These are phyloP conservation scores for Triplophysa tibetana DNA, from an alignment of 2,113 vertebrate genomes.

Conservation along the genomic window DNA sequence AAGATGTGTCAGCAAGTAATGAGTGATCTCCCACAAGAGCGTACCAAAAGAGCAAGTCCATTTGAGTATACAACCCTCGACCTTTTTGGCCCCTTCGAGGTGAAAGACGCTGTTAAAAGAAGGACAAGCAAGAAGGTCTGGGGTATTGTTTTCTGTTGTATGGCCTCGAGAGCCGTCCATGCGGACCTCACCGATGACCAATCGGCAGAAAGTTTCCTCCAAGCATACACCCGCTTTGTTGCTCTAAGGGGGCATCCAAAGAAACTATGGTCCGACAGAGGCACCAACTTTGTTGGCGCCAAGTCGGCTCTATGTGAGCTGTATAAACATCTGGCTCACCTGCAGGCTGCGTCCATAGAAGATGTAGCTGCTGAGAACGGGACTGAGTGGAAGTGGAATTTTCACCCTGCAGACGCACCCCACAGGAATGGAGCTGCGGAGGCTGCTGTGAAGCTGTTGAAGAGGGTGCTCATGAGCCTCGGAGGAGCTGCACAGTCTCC, in stretches of 20 bases:
- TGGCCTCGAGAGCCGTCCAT: constrained; percentile 32
- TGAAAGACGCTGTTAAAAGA: constrained; percentile 33
- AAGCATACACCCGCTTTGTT: constrained; percentile 25
- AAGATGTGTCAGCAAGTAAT: constrained; percentile 38
- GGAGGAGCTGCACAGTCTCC: constrained; percentile 7
- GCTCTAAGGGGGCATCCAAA: constrained; percentile 21
- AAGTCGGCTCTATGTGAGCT: background rate
- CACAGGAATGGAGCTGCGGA: constrained; percentile 27
- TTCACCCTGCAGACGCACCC: constrained; percentile 27
- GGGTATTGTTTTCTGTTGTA: constrained; percentile 30
- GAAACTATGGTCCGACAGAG: constrained; percentile 38
- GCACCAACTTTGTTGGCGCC: background rate
- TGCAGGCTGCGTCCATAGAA: background rate
- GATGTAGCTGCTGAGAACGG: constrained; percentile 3
- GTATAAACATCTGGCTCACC: background rate
- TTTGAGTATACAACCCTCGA: constrained; percentile 10
- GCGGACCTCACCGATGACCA: constrained; percentile 17
- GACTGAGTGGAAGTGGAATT: constrained; percentile 24
- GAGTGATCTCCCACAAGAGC: constrained; percentile 20
- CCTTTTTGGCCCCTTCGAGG: constrained; percentile 25
- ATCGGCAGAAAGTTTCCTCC: constrained; percentile 16
- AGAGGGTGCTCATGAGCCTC: constrained; percentile 23
- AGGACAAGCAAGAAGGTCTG: constrained; percentile 37
- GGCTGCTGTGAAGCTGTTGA: constrained; percentile 23
- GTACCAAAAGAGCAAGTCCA: constrained; percentile 7